Evolutionary conservation across 2,797 vertebrate genomes (phyloP).

Genomic region (Manis javanica): DNA sequence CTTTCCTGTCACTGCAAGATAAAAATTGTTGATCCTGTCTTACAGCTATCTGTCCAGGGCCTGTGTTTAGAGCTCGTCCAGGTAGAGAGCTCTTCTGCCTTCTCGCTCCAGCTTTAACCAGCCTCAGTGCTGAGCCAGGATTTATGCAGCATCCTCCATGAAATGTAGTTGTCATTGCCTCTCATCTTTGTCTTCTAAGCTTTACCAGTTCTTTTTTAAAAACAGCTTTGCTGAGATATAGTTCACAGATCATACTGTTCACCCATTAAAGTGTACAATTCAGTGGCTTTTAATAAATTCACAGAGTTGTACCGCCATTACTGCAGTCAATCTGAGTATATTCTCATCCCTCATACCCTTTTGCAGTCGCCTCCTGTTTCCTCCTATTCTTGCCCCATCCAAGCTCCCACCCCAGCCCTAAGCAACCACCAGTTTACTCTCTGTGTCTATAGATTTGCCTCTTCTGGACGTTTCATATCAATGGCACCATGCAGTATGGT

Average conservation of each 20-base stretch:
- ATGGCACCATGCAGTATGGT: not conserved
- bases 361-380: not conserved
- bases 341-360: not conserved
- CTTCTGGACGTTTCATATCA: not conserved
- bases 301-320: not conserved
- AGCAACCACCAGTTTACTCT: not conserved
- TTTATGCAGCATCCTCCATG: not conserved
- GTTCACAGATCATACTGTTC: not conserved
- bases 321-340: not conserved
- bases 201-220: not conserved
- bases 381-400: too few species aligned
- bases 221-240: not conserved
- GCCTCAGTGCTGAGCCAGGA: not conserved
- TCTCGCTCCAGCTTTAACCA: not conserved
- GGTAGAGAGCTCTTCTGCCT: not conserved
- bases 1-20: not conserved
- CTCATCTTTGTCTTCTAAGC: not conserved
- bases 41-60: not conserved
- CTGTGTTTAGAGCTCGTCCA: not conserved
- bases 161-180: not conserved
- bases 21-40: not conserved
- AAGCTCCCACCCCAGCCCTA: not conserved
- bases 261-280: not conserved
- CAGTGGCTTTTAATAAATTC: not conserved
- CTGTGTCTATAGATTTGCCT: not conserved